These are phyloP conservation scores for Acholoe squamosa DNA, from an alignment of 2,888 invertebrate species.

Conservation along the genomic window DNA sequence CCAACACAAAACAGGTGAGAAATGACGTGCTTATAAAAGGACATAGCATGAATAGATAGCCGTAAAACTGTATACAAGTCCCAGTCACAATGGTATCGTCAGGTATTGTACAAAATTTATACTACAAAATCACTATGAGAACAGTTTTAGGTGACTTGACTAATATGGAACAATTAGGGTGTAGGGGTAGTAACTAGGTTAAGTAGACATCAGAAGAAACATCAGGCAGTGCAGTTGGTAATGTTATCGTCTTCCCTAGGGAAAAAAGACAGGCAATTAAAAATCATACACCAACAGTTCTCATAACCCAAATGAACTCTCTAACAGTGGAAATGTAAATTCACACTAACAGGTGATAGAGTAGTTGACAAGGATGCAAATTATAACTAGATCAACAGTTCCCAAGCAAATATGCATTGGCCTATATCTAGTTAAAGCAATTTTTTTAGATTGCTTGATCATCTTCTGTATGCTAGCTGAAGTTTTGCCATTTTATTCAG, in stretches of 20 bases:
- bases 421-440: too few relatives aligned
- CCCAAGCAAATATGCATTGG: too few relatives aligned
- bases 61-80: not conserved
- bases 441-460: too few relatives aligned
- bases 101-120: not conserved
- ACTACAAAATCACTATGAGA: not conserved
- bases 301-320: too few relatives aligned
- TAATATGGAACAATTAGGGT: not conserved
- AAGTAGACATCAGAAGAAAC: not conserved
- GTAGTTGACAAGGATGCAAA: too few relatives aligned
- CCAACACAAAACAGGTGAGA: not conserved
- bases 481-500: too few relatives aligned
- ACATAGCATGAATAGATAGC: slow-evolving; percentile 15
- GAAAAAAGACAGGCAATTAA: not conserved
- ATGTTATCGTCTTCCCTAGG: not conserved
- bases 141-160: not conserved
- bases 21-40: not conserved
- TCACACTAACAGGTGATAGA: too few relatives aligned
- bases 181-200: not conserved
- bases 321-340: too few relatives aligned
- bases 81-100: not conserved
- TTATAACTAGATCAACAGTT: too few relatives aligned
- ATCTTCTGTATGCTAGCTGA: too few relatives aligned
- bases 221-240: not conserved
- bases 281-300: not conserved